Evolutionary conservation across 2,797 vertebrate species (phyloP).

Genomic region (Onychomys leucogaster): DNA sequence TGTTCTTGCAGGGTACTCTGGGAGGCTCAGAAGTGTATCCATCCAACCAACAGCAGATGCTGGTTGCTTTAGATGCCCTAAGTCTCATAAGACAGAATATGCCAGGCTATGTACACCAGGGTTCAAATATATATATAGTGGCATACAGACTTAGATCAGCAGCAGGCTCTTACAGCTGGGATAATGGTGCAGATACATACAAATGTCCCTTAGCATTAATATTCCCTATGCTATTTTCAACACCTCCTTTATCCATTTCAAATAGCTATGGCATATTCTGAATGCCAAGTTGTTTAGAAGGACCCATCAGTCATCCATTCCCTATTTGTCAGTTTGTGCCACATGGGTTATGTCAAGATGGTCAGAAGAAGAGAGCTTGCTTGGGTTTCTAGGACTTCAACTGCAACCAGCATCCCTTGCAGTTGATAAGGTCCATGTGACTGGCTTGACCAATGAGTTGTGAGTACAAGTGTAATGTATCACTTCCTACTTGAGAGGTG

Average conservation of each 20-base stretch:
- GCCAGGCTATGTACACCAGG: neutral
- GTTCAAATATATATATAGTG: neutral
- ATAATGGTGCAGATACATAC: neutral
- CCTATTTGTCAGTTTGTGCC: neutral
- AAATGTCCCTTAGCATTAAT: neutral
- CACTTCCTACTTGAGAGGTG: neutral
- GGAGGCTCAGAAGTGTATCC: slow-evolving; percentile 61
- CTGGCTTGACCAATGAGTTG: neutral
- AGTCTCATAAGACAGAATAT: slow-evolving; percentile 36
- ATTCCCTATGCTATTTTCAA: neutral
- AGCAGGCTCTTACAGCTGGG: neutral
- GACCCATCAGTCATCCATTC: neutral
- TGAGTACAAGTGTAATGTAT: neutral
- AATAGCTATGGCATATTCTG: neutral
- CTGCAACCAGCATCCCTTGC: neutral
- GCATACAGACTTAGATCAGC: neutral
- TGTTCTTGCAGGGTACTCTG: neutral
- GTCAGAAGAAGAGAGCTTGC: neutral
- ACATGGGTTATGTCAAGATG: neutral
- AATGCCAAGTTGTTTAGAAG: neutral
- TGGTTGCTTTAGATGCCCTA: slow-evolving; percentile 62
- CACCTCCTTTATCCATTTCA: neutral
- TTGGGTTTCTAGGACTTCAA: neutral
- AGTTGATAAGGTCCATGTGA: neutral
- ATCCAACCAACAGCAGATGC: slow-evolving; percentile 73